These are phyloP conservation scores for Monodelphis domestica DNA, from an alignment of 2,797 vertebrate species.

Conservation along the genomic window DNA sequence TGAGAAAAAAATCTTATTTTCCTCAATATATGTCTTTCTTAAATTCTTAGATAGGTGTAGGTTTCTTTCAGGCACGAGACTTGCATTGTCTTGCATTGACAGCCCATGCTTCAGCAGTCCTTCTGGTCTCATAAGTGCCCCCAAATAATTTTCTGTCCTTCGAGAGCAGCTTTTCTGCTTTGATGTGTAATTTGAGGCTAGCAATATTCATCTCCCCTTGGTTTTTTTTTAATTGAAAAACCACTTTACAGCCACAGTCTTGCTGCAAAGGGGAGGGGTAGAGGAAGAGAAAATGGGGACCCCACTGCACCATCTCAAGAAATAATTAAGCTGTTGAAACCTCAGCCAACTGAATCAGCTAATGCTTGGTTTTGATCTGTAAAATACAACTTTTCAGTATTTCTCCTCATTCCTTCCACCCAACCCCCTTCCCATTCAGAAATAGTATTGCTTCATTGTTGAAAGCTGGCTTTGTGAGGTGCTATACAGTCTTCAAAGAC, in stretches of 20 bases:
- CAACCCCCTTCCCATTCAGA: neutral
- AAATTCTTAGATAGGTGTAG: constrained; percentile 63
- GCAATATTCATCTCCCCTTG: constrained; percentile 55
- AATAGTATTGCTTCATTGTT: neutral
- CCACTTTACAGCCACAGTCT: constrained; percentile 69
- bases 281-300: constrained; percentile 4
- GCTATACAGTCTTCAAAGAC: neutral
- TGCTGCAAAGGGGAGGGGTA: constrained; percentile 16
- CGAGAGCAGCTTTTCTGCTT: constrained; percentile 75
- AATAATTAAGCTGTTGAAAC: constrained; percentile 15
- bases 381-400: neutral
- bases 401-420: neutral
- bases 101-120: neutral
- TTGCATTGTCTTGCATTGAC: neutral
- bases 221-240: constrained; percentile 70
- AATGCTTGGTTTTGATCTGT: constrained; percentile 45
- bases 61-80: neutral
- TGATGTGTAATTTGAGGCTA: constrained; percentile 81
- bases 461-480: neutral
- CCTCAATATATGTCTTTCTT: constrained; percentile 60
- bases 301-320: constrained; percentile 33
- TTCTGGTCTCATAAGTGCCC: neutral
- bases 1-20: constrained; percentile 27
- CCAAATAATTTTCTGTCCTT: neutral
- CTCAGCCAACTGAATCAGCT: constrained; percentile 62